A percentile compares a stretch with the other conserved stretches of the same genome.
Evolutionary conservation across 2,888 invertebrate species (phyloP).

Genomic region (Graphium colonna): DNA sequence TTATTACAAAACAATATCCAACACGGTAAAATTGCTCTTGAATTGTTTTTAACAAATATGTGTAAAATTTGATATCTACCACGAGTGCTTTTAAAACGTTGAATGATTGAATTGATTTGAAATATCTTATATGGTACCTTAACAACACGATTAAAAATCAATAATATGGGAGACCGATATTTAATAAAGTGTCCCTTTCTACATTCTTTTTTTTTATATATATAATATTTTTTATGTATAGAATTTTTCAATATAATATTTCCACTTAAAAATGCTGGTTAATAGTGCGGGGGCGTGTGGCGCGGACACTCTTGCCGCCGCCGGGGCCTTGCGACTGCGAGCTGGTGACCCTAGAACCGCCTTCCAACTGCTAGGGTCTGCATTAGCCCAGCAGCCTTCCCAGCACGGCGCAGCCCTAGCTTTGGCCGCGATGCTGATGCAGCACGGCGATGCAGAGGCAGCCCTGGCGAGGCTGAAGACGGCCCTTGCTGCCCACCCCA

Average conservation of each 20-base stretch:
- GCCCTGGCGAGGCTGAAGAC: constrained; percentile 70
- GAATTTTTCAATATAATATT: no score
- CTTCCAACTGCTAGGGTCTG: constrained; percentile 77
- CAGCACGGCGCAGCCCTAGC: constrained; percentile 73
- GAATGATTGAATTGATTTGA: no score
- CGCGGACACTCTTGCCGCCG: constrained; percentile 73
- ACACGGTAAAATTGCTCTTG: no score
- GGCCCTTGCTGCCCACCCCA: constrained; percentile 63
- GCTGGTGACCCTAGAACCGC: constrained; percentile 71
- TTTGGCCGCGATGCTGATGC: constrained; percentile 76
- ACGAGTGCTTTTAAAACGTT: no score
- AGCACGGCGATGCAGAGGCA: constrained; percentile 70
- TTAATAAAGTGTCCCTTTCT: no score
- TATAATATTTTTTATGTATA: neutral
- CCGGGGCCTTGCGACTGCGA: constrained; percentile 71
- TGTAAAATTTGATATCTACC: no score
- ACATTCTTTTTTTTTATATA: no score
- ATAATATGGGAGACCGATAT: no score
- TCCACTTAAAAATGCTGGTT: neutral
- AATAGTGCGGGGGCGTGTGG: constrained; percentile 58
- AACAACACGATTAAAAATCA: no score
- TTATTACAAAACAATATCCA: no score
- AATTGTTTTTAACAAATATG: no score
- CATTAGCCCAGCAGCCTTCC: constrained; percentile 68
- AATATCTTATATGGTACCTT: no score